Evolutionary conservation across 1,140 invertebrate genomes (phyloP).

Genomic region (Caerostris extrusa): DNA sequence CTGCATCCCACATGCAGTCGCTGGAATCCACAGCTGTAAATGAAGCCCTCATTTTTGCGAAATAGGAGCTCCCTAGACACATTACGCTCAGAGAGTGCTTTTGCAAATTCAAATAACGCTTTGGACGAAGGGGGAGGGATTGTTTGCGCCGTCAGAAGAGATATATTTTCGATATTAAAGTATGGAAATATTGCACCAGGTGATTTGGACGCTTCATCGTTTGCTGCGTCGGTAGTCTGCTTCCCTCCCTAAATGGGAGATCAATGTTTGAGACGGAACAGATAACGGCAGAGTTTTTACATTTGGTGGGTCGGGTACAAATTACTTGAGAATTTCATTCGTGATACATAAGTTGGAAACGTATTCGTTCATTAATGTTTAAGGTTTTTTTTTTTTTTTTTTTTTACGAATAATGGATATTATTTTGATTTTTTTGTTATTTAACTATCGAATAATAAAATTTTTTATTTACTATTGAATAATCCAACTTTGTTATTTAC

Average conservation of each 20-base stretch:
- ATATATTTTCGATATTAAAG: constrained; percentile 3
- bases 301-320: not conserved
- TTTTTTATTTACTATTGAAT: too few relatives aligned
- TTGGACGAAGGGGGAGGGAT: not conserved
- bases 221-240: not conserved
- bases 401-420: too few relatives aligned
- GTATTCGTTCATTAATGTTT: not conserved
- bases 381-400: too few relatives aligned
- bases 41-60: not conserved
- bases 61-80: not conserved
- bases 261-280: not conserved
- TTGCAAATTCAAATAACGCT: not conserved
- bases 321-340: not conserved
- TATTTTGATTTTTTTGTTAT: too few relatives aligned
- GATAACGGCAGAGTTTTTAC: not conserved
- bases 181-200: constrained; percentile 24
- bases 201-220: not conserved
- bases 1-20: not conserved
- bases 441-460: too few relatives aligned
- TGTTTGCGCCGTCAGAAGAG: not conserved
- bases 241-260: not conserved
- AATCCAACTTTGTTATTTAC: too few relatives aligned
- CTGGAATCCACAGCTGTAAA: not conserved
- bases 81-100: not conserved
- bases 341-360: not conserved